phyloP scores from a whole-genome alignment of 2,888 invertebrate genomes.

The Dynastes grantii region DNA sequence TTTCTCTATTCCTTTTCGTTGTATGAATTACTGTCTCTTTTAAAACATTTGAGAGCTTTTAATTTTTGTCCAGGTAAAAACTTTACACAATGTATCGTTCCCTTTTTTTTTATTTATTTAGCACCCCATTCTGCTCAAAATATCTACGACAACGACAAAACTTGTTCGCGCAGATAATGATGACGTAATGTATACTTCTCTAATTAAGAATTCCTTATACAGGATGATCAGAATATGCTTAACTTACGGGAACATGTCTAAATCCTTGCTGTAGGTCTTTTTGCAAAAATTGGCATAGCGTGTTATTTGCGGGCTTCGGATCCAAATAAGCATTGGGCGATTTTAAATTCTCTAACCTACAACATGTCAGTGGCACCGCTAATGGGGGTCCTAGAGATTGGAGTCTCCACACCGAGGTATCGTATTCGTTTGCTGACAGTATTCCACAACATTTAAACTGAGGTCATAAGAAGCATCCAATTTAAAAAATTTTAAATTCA shows the following conservation, averaged over 20 bases:
- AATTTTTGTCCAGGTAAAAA: no score
- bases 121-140: no score
- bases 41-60: no score
- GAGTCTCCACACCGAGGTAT: constrained; percentile 85
- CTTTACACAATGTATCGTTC: no score
- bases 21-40: no score
- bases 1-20: no score
- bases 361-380: constrained; percentile 68
- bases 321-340: constrained; percentile 78
- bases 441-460: constrained; percentile 89
- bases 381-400: constrained; percentile 77
- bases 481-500: no score
- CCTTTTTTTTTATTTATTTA: no score
- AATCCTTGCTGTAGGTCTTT: constrained; percentile 74
- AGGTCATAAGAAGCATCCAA: constrained; percentile 53
- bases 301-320: constrained; percentile 82
- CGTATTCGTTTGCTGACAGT: constrained; percentile 84
- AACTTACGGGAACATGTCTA: constrained; percentile 75
- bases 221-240: constrained; percentile 53
- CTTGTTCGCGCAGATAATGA: no score
- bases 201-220: no score
- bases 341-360: constrained; percentile 75
- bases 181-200: no score
- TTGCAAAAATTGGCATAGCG: constrained; percentile 80
- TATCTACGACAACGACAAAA: no score